Base-by-base conservation (phyloP, 2,888 invertebrate genomes). In the Acheta domesticus region DNA sequence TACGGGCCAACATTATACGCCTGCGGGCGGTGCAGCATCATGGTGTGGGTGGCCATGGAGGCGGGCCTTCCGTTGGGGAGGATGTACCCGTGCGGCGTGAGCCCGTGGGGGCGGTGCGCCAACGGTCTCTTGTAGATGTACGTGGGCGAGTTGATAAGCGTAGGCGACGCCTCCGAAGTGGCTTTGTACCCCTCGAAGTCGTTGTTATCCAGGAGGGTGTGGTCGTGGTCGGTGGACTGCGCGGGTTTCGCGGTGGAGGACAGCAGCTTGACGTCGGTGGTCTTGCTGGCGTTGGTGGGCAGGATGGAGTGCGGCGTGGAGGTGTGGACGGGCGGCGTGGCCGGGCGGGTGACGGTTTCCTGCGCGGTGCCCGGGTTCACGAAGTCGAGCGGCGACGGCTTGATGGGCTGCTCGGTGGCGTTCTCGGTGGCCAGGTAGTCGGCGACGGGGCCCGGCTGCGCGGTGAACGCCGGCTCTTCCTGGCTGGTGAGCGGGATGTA, bases 1-100 rank as follows among this genome's bases (percentile, higher is more conserved):
- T 79, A 79, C n/a, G 80, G 79, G 36, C 79, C 79, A 77, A 82
- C 77, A 12, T 77, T 80, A 76, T 82, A 83, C 12, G 81, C 82
- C n/a, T 80, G 78, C 12, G 82, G 82, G 20, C 81, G 75, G 78
- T 82, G 81, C 20, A 81, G 79, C 77, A 80, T 36, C 79, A 79
- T 77, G 80, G 62, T 62, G 62, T 79, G 80, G 4, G 80, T 75
- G 73, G 77, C 49, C 49, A 79, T 36, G 62, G 62, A 62, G 23
- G 48, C 48, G 16, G 78, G 78, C 19, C 19, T 62, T 11, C 62
- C 62, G 62, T 62, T 62, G 36, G n/a, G 78, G 2, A 76, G 79
- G 19, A 79, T 62, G 62, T 62, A 62, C 4, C 62, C 62, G 62
- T 62, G 62, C 14, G 62, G 62, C 3, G 62, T n/a, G 16, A 62